Conservation (phyloP, 2,888 invertebrate genomes). For the Eristalis arbustorum region DNA sequence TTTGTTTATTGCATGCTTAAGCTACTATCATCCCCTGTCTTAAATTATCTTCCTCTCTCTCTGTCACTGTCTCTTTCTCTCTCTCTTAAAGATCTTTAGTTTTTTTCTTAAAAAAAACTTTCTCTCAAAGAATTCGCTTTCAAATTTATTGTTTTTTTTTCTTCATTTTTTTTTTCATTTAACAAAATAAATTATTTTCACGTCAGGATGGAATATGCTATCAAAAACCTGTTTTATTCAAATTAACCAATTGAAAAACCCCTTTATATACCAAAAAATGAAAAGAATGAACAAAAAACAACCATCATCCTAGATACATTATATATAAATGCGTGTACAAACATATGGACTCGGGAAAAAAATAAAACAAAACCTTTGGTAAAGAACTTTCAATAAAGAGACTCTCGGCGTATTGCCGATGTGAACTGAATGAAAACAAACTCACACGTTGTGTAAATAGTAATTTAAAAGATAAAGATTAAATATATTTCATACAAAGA, state of each 20-base stretch:
- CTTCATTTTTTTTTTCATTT: constrained; percentile 21
- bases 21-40: not conserved
- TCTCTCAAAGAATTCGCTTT: constrained; percentile 8
- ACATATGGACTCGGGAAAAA: constrained; percentile 69
- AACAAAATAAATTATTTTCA: constrained; percentile 58
- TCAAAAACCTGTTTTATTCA: constrained; percentile 13
- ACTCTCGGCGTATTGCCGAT: not conserved
- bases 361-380: constrained; percentile 30
- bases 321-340: constrained; percentile 80
- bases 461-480: constrained; percentile 9
- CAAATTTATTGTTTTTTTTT: constrained; percentile 31
- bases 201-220: constrained; percentile 41
- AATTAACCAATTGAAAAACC: constrained; percentile 56
- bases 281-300: constrained; percentile 21
- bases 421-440: too few relatives aligned
- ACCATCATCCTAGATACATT: constrained; percentile 77
- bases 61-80: not conserved
- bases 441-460: constrained; percentile 48
- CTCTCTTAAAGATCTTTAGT: not conserved
- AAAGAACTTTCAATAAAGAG: not conserved
- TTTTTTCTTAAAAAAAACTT: not conserved
- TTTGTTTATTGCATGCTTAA: constrained; percentile 54
- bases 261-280: constrained; percentile 20
- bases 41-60: not conserved
- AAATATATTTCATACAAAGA: constrained; percentile 25